Conservation (phyloP, 1,140 invertebrate genomes). For the Paramacrobiotus metropolitanus region DNA sequence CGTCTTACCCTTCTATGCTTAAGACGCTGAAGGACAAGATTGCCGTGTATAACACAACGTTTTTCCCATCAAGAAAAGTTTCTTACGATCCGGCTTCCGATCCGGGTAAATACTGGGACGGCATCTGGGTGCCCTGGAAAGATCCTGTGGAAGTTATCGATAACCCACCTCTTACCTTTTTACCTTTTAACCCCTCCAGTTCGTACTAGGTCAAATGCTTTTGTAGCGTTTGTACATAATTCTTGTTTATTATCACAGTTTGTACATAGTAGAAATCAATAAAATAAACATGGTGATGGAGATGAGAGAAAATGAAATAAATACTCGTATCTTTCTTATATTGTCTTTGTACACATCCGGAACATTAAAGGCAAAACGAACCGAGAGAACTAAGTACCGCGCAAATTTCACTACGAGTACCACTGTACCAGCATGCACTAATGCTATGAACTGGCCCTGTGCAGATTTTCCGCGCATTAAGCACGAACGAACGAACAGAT, state of each 20-base stretch:
- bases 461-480: too few relatives aligned
- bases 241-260: not conserved
- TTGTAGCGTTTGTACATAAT: not conserved
- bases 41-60: not conserved
- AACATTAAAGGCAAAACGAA: too few relatives aligned
- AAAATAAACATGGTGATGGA: too few relatives aligned
- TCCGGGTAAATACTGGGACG: conserved; percentile 14
- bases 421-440: too few relatives aligned
- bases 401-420: too few relatives aligned
- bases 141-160: not conserved
- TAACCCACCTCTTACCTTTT: not conserved
- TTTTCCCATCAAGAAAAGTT: conserved; percentile 15
- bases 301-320: not conserved
- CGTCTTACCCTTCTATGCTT: conserved; percentile 23
- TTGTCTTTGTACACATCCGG: not conserved
- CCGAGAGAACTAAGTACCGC: too few relatives aligned
- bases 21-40: conserved; percentile 3
- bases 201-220: not conserved
- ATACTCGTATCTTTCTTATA: not conserved
- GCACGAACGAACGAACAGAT: too few relatives aligned
- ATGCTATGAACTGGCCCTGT: too few relatives aligned
- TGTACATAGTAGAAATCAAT: not conserved
- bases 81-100: conserved; percentile 14
- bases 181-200: not conserved
- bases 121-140: conserved; percentile 17